Percentiles rank a stretch among this genome's conserved stretches.
phyloP scores from a whole-genome alignment of 2,797 vertebrate genomes.

The Manis crassicaudata region DNA sequence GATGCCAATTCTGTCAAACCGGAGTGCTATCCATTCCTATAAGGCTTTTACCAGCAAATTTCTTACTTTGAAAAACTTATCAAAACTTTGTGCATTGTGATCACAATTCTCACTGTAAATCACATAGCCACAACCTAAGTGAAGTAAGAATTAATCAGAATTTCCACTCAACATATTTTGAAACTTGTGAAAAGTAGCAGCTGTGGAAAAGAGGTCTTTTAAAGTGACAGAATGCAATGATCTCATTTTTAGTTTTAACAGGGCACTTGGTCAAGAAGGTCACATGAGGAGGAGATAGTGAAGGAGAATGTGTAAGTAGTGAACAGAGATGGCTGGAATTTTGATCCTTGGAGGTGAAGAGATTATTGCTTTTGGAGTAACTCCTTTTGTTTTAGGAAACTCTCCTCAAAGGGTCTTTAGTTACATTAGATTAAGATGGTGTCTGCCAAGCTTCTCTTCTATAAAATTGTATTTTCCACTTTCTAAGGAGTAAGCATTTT shows the following conservation, averaged over 20 bases:
- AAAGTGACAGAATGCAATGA: neutral
- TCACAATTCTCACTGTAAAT: slow-evolving; percentile 23
- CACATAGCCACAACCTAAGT: neutral
- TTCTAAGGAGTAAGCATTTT: neutral
- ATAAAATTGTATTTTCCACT: slow-evolving; percentile 22
- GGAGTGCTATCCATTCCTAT: neutral
- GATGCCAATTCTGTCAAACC: neutral
- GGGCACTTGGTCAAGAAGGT: neutral
- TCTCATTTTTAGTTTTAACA: slow-evolving; percentile 27
- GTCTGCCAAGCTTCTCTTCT: neutral
- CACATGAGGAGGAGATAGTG: neutral
- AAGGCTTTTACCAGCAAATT: neutral
- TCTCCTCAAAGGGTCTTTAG: neutral
- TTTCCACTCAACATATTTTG: slow-evolving; percentile 32
- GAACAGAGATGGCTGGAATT: neutral
- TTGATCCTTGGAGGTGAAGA: neutral
- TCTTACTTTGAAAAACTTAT: neutral
- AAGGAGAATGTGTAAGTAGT: neutral
- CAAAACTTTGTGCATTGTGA: neutral
- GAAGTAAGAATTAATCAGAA: slow-evolving; percentile 31
- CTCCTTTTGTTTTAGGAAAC: neutral
- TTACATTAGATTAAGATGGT: slow-evolving; percentile 1
- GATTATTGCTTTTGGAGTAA: neutral
- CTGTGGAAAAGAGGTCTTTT: neutral
- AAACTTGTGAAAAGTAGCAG: slow-evolving; percentile 16